Evolutionary conservation across 2,888 invertebrate genomes (phyloP).

Genomic region (Heliothis peltigera): DNA sequence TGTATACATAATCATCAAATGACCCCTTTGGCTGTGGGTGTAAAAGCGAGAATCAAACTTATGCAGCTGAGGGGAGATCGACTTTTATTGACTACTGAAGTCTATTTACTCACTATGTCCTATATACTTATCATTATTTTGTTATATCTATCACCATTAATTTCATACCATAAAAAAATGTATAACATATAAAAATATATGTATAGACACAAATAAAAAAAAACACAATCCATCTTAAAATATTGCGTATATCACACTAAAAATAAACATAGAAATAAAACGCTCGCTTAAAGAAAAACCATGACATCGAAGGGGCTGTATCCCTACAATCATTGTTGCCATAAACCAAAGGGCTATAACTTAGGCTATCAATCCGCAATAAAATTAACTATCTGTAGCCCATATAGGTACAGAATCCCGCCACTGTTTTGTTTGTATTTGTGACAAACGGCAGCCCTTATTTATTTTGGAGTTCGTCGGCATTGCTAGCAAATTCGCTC

Average conservation of each 20-base stretch:
- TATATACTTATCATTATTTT: too few relatives aligned
- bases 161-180: too few relatives aligned
- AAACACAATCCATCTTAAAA: not conserved
- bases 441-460: constrained; percentile 81
- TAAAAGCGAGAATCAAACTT: too few relatives aligned
- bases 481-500: constrained; percentile 70
- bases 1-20: too few relatives aligned
- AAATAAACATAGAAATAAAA: constrained; percentile 3
- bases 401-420: constrained; percentile 64
- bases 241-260: not conserved
- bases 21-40: too few relatives aligned
- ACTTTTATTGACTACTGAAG: too few relatives aligned
- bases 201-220: too few relatives aligned
- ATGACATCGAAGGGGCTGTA: constrained; percentile 32
- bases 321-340: constrained; percentile 42
- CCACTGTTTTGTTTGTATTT: constrained; percentile 79
- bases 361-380: constrained; percentile 51
- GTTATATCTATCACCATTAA: too few relatives aligned
- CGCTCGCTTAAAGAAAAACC: constrained; percentile 13
- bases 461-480: constrained; percentile 83
- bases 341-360: constrained; percentile 45
- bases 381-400: constrained; percentile 60
- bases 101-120: too few relatives aligned
- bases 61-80: too few relatives aligned
- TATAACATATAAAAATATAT: too few relatives aligned